Conservation (phyloP, 2,888 invertebrate genomes). For the Microchrysa polita region DNA sequence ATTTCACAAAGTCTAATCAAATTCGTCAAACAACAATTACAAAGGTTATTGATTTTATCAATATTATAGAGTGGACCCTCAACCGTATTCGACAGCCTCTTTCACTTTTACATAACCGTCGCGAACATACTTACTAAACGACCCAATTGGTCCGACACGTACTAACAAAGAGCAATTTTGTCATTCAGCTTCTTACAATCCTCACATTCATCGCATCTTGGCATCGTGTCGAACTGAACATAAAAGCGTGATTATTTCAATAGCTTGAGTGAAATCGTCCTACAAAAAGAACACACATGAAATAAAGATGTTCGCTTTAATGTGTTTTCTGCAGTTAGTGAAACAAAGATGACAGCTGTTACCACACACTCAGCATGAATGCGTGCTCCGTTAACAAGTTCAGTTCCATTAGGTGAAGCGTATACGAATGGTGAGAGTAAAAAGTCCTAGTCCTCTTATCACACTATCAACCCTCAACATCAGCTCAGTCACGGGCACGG, state of each 20-base stretch:
- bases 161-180: no score
- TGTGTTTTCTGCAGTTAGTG: not conserved
- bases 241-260: not conserved
- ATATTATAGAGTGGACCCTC: no score
- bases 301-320: not conserved
- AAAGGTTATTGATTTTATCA: no score
- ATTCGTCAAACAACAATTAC: no score
- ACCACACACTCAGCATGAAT: not conserved
- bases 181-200: no score
- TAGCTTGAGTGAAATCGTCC: not conserved
- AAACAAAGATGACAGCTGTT: not conserved
- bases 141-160: no score
- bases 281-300: not conserved
- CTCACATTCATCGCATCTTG: no score
- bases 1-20: no score
- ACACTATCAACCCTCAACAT: not conserved
- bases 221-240: not conserved
- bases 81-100: no score
- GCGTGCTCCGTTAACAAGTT: not conserved
- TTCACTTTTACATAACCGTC: no score
- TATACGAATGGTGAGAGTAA: not conserved
- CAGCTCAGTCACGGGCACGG: no score
- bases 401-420: not conserved
- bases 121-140: no score
- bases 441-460: slow-evolving; percentile 4